Evolutionary conservation across 1,140 invertebrate species (phyloP), one percentile per base, ranked within the genome.

Genomic region (Aphaenogaster rudis): DNA sequence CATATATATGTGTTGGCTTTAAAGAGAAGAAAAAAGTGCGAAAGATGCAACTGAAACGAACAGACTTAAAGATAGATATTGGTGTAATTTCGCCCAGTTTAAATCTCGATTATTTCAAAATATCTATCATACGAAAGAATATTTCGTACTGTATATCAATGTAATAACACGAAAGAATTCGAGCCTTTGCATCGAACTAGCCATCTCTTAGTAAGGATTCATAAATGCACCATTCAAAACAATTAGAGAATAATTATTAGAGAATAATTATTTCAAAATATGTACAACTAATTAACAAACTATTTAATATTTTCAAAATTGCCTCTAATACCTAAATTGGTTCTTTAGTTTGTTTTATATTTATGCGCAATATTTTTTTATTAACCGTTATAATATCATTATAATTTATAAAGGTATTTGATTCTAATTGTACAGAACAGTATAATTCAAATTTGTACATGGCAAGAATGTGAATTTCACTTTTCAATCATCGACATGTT

Each of bases 191-290:
- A 45, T 78, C 21, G 28, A 45, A 9, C 9, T 21, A 77, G 39
- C 8, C 42, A 64, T 64, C 9, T 78, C 15, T 63, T 45, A 33
- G 8, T 15, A 6, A 57, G 21, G 13, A 61, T 78, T 61, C 64
- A 33, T 33, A 64, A 78, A 48, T 63, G 42, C 42, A 78, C 28
- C 1, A 42, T 59, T 63, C 15, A 64, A 64, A 63, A 76, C 11
- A 39, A 78, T 63, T 61, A 28, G 6, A 77, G 52, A 45, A 77
- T 77, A 45, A 77, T 77, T 42, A 61, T 1, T 77, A 28, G 6
- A 77, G 52, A 45, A 77, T 77, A 45, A 77, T 77, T 42, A 61
- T 1, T 77, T 61, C 8, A 42, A 59, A 61, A 77, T 28, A 77
- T 52, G 71, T 42, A 77, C 13, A 61, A 15, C 54, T 77, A 77